Percentiles rank a stretch among this genome's conserved stretches.
These are phyloP conservation scores for Eugnorisma glareosa DNA, from an alignment of 2,888 invertebrate genomes.

Conservation along the genomic window DNA sequence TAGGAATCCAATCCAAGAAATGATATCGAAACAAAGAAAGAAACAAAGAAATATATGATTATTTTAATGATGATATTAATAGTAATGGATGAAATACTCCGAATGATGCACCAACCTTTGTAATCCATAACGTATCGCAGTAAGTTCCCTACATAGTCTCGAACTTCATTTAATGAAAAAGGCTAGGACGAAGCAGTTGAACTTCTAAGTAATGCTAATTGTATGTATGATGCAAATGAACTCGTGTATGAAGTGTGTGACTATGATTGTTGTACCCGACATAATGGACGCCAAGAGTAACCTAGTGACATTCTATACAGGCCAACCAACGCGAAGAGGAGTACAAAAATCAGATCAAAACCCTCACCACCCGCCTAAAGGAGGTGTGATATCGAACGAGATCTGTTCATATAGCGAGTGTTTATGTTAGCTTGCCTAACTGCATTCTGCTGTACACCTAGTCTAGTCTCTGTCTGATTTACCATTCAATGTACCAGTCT, in stretches of 20 bases:
- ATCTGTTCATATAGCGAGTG: conserved; percentile 82
- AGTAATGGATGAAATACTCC: conserved; percentile 31
- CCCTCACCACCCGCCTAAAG: conserved; percentile 99
- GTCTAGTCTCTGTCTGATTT: conserved; percentile 75
- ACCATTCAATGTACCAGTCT: conserved; percentile 63
- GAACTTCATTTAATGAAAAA: conserved; percentile 53
- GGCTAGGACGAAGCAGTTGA: conserved; percentile 56
- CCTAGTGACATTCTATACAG: conserved; percentile 90
- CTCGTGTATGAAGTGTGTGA: conserved; percentile 37
- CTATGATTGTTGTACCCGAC: conserved; percentile 21
- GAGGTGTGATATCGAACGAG: conserved; percentile 94
- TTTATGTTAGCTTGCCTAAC: conserved; percentile 86
- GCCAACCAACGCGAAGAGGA: conserved; percentile 99
- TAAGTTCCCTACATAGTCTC: conserved; percentile 52
- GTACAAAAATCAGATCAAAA: conserved; percentile 99
- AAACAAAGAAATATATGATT: not conserved
- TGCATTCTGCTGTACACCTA: conserved; percentile 83
- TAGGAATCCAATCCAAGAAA: conserved; percentile 25
- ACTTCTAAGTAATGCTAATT: conserved; percentile 61
- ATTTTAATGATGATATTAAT: conserved; percentile 19
- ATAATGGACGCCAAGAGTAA: conserved; percentile 68
- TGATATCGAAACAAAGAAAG: conserved; percentile 47
- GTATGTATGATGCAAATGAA: conserved; percentile 59
- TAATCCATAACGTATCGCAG: conserved; percentile 45
- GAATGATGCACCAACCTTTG: conserved; percentile 87